Percentiles rank a stretch among this genome's conserved stretches.
Conservation (phyloP, 2,797 vertebrate species). For the Platyrinchus mystaceus region DNA sequence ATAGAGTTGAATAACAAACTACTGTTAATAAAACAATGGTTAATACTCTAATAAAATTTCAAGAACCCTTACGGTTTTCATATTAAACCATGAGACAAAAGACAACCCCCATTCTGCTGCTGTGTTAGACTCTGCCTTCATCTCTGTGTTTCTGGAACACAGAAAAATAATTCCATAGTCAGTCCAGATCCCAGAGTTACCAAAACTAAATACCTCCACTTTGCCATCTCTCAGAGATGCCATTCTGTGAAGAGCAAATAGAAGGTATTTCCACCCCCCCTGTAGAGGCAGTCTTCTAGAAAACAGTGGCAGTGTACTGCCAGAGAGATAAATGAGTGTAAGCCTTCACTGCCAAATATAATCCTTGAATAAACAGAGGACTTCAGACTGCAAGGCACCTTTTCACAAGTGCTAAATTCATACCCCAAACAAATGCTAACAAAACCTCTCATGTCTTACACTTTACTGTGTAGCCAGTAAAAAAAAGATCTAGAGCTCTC, state of each 20-base stretch:
- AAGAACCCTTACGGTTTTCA: neutral
- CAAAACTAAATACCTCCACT: neutral
- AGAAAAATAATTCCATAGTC: neutral
- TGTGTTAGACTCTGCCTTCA: neutral
- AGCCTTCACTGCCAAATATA: neutral
- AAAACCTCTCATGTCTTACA: slow-evolving; percentile 14
- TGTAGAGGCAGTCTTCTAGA: neutral
- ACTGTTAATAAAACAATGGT: neutral
- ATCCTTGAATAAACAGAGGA: slow-evolving; percentile 19
- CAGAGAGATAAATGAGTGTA: neutral
- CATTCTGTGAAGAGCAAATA: neutral
- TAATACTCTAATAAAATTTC: neutral
- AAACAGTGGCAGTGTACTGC: neutral
- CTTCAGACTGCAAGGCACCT: slow-evolving; percentile 58
- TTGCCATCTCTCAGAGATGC: neutral
- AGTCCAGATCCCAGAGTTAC: neutral
- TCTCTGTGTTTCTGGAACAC: neutral
- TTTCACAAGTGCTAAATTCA: slow-evolving; percentile 33
- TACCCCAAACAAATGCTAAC: slow-evolving; percentile 4
- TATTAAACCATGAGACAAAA: slow-evolving; percentile 2
- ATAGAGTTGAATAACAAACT: neutral
- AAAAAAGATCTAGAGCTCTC: neutral
- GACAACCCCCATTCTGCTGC: neutral
- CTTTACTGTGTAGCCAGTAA: neutral
- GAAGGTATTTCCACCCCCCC: neutral